Conservation (phyloP, 2,113 vertebrate species). For the Pseudorhombus dupliciocellatus region DNA sequence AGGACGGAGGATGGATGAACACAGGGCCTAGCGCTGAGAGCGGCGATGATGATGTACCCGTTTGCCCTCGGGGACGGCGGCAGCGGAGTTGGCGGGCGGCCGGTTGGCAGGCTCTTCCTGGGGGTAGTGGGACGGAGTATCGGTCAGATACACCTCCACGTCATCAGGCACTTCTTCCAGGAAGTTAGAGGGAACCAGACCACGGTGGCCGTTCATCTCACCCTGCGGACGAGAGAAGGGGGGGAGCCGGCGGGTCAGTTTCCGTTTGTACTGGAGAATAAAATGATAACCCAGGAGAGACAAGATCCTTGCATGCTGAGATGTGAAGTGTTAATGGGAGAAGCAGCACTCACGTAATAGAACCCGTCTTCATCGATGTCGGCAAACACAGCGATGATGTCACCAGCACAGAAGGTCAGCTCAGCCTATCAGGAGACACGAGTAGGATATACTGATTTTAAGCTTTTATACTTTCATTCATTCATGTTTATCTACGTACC, state of each 20-base stretch:
- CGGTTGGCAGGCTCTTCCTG: conserved; percentile 81
- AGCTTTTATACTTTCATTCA: no score
- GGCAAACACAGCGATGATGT: conserved; percentile 91
- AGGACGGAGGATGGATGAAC: conserved; percentile 81
- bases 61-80: conserved; percentile 77
- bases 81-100: conserved; percentile 57
- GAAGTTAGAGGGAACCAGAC: conserved; percentile 96
- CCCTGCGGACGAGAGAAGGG: conserved; percentile 78
- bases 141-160: conserved; percentile 94
- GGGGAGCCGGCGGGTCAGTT: neutral
- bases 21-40: conserved; percentile 84
- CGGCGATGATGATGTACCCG: conserved; percentile 85
- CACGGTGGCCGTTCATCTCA: conserved; percentile 90
- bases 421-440: conserved; percentile 85
- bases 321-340: neutral
- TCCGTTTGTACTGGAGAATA: neutral
- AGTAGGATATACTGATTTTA: neutral
- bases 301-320: no score
- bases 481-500: no score
- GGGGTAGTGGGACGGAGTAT: conserved; percentile 84
- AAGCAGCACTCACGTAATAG: conserved; percentile 89
- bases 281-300: no score
- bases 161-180: conserved; percentile 87
- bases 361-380: conserved; percentile 97
- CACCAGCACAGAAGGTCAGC: conserved; percentile 91